Evolutionary conservation across 2,888 invertebrate species (phyloP).

Genomic region (Amphipyra berbera): DNA sequence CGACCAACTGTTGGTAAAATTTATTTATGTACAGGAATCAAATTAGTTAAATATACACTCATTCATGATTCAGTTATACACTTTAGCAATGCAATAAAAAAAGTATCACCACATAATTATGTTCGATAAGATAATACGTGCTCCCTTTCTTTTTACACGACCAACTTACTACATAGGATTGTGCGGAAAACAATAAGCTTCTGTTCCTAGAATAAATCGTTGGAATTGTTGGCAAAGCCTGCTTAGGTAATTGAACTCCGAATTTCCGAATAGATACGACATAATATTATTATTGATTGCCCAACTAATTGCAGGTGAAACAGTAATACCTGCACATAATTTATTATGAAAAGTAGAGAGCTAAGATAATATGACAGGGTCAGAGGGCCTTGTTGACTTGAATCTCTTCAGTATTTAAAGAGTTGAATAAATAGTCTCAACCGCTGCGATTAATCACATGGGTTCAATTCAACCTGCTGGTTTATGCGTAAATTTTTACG

Average conservation of each 20-base stretch:
- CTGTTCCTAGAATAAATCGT: slow-evolving; percentile 8
- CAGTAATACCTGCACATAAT: not conserved
- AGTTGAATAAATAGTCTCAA: slow-evolving; percentile 24
- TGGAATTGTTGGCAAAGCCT: slow-evolving; percentile 13
- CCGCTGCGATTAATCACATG: slow-evolving; percentile 26
- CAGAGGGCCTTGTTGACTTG: slow-evolving; percentile 15
- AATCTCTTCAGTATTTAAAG: slow-evolving; percentile 36
- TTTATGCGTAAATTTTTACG: slow-evolving; percentile 10
- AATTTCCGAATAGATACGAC: no score
- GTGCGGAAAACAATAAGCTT: not conserved
- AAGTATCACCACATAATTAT: no score
- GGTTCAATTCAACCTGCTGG: slow-evolving; percentile 12
- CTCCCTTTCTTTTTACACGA: not conserved
- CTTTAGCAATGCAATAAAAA: no score
- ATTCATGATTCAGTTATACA: no score
- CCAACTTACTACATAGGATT: not conserved
- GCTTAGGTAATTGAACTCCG: slow-evolving; percentile 28
- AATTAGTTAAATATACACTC: no score
- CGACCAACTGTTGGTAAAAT: no score
- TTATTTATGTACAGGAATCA: no score
- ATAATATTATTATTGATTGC: slow-evolving; percentile 21
- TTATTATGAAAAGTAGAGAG: not conserved
- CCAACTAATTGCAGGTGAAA: slow-evolving; percentile 18
- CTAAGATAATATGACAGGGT: slow-evolving; percentile 22
- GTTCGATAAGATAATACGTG: no score